These are phyloP conservation scores for Mycteria americana DNA, from an alignment of 2,797 vertebrate species.

Conservation along the genomic window DNA sequence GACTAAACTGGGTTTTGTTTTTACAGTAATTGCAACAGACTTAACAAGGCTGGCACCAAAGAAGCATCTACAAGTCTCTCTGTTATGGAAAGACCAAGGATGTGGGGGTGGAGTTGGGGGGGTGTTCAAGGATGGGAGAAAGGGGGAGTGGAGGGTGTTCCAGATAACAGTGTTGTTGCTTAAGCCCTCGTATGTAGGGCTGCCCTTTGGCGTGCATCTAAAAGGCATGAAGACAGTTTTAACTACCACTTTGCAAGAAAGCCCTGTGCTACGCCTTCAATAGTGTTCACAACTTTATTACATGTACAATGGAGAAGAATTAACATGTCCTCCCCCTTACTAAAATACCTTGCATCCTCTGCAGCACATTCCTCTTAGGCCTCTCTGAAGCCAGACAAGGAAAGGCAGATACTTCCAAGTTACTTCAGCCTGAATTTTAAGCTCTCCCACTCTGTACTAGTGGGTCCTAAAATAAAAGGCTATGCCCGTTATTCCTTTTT, in stretches of 20 bases:
- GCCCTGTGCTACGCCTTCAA: not conserved
- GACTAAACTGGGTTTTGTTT: not conserved
- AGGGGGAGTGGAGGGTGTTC: not conserved
- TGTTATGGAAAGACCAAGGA: not conserved
- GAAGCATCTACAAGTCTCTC: not conserved
- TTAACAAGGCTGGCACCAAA: not conserved
- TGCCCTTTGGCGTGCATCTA: not conserved
- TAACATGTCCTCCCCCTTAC: not conserved
- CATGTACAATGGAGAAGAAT: not conserved
- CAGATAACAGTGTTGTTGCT: not conserved
- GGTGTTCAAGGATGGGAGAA: not conserved
- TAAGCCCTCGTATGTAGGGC: not conserved
- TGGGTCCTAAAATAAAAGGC: not conserved
- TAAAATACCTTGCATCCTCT: not conserved
- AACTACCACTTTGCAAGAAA: not conserved
- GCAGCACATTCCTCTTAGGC: not conserved
- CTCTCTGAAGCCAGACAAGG: not conserved
- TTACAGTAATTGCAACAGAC: not conserved
- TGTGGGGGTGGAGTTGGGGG: rapidly evolving
- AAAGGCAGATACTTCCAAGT: not conserved
- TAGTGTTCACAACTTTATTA: not conserved
- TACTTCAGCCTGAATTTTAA: not conserved
- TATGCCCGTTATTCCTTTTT: not conserved
- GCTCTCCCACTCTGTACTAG: not conserved
- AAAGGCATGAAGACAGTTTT: not conserved